Conservation (phyloP, 1,140 invertebrate genomes). For the Aethina tumida region DNA sequence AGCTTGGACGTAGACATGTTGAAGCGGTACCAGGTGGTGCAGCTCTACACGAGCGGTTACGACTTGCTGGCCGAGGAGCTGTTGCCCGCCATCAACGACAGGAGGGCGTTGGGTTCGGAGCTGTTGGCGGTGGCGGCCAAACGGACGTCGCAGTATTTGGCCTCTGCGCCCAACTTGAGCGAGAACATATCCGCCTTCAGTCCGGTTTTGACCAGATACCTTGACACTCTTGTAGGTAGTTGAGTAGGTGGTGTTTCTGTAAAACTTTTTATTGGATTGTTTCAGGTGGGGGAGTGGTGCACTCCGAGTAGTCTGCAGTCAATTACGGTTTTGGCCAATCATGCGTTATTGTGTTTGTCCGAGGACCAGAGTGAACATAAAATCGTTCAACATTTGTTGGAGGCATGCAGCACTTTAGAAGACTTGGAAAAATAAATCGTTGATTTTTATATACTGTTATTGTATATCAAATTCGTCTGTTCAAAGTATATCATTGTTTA, state of each 20-base stretch:
- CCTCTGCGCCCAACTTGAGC: slow-evolving; percentile 44
- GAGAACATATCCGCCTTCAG: slow-evolving; percentile 57
- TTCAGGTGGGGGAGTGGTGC: slow-evolving; percentile 30
- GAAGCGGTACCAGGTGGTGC: slow-evolving; percentile 62
- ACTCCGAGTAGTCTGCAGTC: slow-evolving; percentile 22
- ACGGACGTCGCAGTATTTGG: slow-evolving; percentile 53
- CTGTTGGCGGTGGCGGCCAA: slow-evolving; percentile 62
- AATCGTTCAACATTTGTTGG: slow-evolving; percentile 26
- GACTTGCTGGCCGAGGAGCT: slow-evolving; percentile 70
- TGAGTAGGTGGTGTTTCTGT: not conserved
- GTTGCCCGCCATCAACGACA: slow-evolving; percentile 52
- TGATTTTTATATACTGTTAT: too few relatives aligned
- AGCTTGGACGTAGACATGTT: slow-evolving; percentile 65
- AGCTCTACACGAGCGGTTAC: slow-evolving; percentile 66
- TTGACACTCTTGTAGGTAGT: slow-evolving; percentile 55
- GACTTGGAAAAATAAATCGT: slow-evolving; percentile 10
- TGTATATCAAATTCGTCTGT: too few relatives aligned
- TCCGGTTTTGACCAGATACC: slow-evolving; percentile 56
- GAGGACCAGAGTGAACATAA: slow-evolving; percentile 24
- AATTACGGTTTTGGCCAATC: slow-evolving; percentile 22
- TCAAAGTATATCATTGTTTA: too few relatives aligned
- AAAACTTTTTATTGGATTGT: slow-evolving; percentile 5
- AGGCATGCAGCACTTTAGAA: slow-evolving; percentile 28
- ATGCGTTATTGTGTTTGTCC: slow-evolving; percentile 23
- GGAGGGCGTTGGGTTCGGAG: slow-evolving; percentile 49